Conservation (phyloP, 2,888 invertebrate species). For the Onthophagus sagittarius region DNA sequence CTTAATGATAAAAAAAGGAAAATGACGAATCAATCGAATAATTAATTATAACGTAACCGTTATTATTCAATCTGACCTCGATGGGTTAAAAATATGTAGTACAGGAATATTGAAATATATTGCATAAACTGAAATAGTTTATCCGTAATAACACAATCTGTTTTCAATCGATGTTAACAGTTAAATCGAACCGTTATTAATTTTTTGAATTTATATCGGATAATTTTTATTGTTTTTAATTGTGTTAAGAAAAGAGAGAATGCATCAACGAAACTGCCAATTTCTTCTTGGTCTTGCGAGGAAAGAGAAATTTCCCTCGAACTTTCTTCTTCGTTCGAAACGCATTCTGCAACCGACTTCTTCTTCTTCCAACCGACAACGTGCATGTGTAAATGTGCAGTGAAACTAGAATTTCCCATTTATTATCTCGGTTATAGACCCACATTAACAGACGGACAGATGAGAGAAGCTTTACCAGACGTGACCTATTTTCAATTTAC, state of each 20-base stretch:
- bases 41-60: background rate
- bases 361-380: background rate
- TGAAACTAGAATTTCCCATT: conserved; percentile 10
- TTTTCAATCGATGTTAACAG: background rate
- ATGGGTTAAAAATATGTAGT: background rate
- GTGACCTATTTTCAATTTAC: conserved; percentile 5
- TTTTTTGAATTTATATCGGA: no score
- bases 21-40: no score
- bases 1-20: no score
- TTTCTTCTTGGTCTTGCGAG: background rate
- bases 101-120: background rate
- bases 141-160: background rate
- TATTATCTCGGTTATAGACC: background rate
- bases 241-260: background rate
- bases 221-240: no score
- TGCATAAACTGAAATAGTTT: background rate
- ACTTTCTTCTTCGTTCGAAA: background rate
- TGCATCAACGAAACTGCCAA: background rate
- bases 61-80: background rate
- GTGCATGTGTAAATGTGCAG: background rate
- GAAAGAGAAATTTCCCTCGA: background rate
- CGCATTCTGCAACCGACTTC: background rate
- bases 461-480: background rate
- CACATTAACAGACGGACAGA: background rate
- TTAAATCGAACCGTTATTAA: background rate